Base-by-base conservation (phyloP, 2,888 invertebrate genomes). In the Rotaria sp. region DNA sequence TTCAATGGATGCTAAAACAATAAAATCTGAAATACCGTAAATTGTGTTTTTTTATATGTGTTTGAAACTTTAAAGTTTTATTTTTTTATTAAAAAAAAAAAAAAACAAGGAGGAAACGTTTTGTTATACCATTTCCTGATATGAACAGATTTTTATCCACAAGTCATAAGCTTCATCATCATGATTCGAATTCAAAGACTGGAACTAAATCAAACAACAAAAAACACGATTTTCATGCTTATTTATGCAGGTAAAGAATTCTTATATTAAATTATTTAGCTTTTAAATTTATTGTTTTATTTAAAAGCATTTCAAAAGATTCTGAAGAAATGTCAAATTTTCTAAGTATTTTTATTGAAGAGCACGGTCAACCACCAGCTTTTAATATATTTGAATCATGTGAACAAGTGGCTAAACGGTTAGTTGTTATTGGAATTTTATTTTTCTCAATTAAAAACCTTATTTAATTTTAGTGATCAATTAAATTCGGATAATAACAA, bases 381-480 rank as follows among this genome's bases (percentile, higher is more conserved):
- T 80, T 80, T 13, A 80, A 80, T 80, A 41, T 80, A 45, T 80
- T 80, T 45, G 80, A 80, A 80, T 80, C 80, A 80, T 80, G 80
- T 21, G 80, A 80, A n/a, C 26, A 80, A 80, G 45, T 80, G 10
- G 38, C 26, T 2, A 80, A 80, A 80, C 41, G 45, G 45, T 41
- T 24, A 45, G 2, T 41, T 41, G 0, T 45, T 35, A 18, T 35
- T 35, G 15, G 1, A 45, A 45, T 26, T 5, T 3, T 24, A 75
- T 21, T 59, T 59, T 59, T 11, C 24, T 59, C 8, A 1, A 7
- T 35, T 8, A 38, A 38, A 75, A 75, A 10, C 1, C 10, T 48
- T 48, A 10, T 48, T 48, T 48, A 10, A 5, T 21, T 80, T 45
- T 80, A 80, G 80, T 80, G 67, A 67, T 67, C 35, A 30, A 21